These are phyloP conservation scores for Eonycteris spelaea DNA, from an alignment of 2,113 vertebrate genomes.

Conservation along the genomic window DNA sequence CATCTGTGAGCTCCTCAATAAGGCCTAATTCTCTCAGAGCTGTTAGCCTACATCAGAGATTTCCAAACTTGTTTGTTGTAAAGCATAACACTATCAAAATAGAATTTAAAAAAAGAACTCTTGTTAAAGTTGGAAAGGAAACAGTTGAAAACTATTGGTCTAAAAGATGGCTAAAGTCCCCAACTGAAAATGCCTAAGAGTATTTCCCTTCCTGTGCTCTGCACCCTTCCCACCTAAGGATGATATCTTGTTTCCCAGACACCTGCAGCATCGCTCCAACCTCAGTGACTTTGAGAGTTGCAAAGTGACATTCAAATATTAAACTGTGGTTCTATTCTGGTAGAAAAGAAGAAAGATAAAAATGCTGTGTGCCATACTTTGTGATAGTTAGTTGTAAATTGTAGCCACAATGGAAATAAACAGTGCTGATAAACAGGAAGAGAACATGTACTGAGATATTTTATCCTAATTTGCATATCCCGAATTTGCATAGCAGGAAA, in stretches of 20 bases:
- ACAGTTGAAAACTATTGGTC: background rate
- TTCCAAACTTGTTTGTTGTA: background rate
- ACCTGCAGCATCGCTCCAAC: background rate
- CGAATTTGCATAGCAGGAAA: background rate
- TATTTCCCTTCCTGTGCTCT: background rate
- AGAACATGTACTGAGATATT: background rate
- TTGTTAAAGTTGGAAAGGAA: background rate
- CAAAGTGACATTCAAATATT: background rate
- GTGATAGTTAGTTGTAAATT: background rate
- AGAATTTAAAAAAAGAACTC: background rate
- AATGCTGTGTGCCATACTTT: background rate
- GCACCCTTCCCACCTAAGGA: background rate
- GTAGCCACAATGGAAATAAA: background rate
- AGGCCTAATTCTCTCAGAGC: background rate
- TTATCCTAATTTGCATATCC: background rate
- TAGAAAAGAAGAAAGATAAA: background rate
- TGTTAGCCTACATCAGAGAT: background rate
- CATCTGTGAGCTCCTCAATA: fast-evolving
- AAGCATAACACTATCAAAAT: background rate
- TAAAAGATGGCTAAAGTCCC: background rate
- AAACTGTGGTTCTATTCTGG: background rate
- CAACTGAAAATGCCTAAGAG: background rate
- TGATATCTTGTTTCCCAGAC: too few relatives aligned
- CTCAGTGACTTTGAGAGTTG: background rate
- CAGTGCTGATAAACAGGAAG: background rate